These are phyloP conservation scores for Tenodera sinensis DNA, from an alignment of 2,888 invertebrate species.

Conservation along the genomic window DNA sequence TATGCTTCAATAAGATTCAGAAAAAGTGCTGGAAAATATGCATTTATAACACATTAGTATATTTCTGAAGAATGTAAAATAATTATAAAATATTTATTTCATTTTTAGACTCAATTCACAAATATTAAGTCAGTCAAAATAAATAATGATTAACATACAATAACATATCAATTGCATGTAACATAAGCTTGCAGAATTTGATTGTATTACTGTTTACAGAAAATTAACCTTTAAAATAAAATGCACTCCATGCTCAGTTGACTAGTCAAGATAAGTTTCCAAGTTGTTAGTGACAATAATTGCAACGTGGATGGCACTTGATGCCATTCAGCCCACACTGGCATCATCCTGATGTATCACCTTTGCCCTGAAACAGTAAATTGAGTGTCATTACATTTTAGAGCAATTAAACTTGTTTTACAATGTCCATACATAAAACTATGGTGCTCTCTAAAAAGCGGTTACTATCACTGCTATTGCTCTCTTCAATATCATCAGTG, in stretches of 20 bases:
- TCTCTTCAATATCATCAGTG: too few relatives aligned
- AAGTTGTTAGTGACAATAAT: constrained; percentile 71
- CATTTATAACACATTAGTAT: neutral
- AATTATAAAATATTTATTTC: neutral
- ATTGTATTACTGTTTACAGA: neutral
- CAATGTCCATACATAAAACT: too few relatives aligned
- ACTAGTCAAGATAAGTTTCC: neutral
- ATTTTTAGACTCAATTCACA: neutral
- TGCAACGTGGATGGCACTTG: constrained; percentile 80
- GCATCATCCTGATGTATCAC: constrained; percentile 81
- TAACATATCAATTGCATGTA: neutral
- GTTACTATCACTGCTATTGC: too few relatives aligned
- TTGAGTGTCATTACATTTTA: neutral
- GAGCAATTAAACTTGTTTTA: too few relatives aligned
- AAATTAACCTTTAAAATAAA: neutral
- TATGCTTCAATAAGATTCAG: too few relatives aligned
- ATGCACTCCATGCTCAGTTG: neutral
- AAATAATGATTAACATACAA: neutral
- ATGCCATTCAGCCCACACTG: constrained; percentile 76
- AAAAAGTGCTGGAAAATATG: too few relatives aligned
- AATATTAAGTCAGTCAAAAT: neutral
- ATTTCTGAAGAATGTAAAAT: neutral
- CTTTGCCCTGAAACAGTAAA: constrained; percentile 59
- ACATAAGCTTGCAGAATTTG: neutral
- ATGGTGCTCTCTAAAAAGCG: too few relatives aligned